phyloP scores from a whole-genome alignment of 2,797 vertebrate genomes.

The Chiroxiphia lanceolata region DNA sequence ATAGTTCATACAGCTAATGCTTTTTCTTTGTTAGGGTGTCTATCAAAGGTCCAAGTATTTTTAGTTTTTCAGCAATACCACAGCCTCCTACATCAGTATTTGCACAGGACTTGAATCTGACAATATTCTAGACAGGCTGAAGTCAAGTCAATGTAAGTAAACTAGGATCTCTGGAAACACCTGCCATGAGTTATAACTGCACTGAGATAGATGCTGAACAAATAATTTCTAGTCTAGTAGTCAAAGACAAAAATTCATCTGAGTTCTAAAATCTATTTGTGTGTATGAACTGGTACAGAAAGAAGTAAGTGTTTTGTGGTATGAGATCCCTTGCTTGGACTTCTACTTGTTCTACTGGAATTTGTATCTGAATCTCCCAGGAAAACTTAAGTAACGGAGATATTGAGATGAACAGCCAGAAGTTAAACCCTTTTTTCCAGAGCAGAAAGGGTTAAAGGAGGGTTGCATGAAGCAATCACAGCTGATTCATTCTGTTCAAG shows the following conservation, averaged over 20 bases:
- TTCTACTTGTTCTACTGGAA: background rate
- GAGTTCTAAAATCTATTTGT: background rate
- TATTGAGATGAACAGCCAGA: background rate
- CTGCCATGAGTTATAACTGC: background rate
- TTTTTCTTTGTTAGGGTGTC: background rate
- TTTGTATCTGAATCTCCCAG: background rate
- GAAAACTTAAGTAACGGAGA: background rate
- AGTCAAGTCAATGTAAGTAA: background rate
- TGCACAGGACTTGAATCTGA: background rate
- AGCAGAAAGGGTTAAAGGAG: background rate
- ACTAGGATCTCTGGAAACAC: background rate
- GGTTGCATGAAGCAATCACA: background rate
- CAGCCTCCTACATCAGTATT: background rate
- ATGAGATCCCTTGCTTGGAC: background rate
- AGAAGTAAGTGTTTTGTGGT: background rate
- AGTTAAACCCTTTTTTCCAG: background rate
- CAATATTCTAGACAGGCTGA: background rate
- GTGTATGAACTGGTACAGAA: background rate
- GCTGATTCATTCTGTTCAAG: slow-evolving; percentile 15
- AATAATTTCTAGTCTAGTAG: background rate
- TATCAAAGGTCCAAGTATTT: background rate
- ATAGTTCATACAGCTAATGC: background rate
- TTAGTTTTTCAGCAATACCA: background rate
- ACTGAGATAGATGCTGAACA: background rate
- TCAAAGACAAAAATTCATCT: background rate